A percentile compares a stretch with the other conserved stretches of the same genome.
Evolutionary conservation across 2,113 vertebrate species (phyloP).

Genomic region (Crotalus tigris): DNA sequence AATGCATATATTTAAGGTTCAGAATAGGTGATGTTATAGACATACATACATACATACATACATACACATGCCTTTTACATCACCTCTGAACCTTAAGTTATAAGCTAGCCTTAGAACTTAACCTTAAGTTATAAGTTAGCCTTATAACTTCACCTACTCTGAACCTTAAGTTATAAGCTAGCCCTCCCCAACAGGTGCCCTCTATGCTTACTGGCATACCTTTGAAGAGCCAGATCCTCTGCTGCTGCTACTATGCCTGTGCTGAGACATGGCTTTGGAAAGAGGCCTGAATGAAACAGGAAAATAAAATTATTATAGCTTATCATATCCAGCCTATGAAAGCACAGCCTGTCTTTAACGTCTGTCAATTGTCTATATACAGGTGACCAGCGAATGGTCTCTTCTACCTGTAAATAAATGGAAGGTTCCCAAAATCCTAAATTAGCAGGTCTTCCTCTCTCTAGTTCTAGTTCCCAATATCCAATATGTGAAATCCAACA

Average conservation of each 20-base stretch:
- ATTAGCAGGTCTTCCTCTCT: background rate
- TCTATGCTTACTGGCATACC: slow-evolving; percentile 17
- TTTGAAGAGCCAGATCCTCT: background rate
- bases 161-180: background rate
- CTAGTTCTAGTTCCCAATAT: background rate
- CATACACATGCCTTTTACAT: too few relatives aligned
- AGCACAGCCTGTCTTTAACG: background rate
- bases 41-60: too few relatives aligned
- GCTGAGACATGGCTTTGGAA: slow-evolving; percentile 41
- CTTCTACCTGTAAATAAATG: background rate
- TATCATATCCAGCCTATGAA: background rate
- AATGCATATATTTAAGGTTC: too few relatives aligned
- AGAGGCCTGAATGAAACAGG: rapidly evolving
- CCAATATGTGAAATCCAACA: background rate
- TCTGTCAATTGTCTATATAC: background rate
- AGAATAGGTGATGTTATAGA: too few relatives aligned
- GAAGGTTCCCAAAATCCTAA: background rate
- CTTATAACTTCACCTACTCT: too few relatives aligned
- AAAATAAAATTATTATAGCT: rapidly evolving
- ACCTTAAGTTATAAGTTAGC: background rate
- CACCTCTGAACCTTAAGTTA: background rate
- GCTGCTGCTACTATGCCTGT: slow-evolving; percentile 23
- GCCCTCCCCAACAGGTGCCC: background rate
- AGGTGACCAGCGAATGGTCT: background rate
- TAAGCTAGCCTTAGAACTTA: background rate